Conservation (phyloP, 2,797 vertebrate species). For the Cossypha dichroa region DNA sequence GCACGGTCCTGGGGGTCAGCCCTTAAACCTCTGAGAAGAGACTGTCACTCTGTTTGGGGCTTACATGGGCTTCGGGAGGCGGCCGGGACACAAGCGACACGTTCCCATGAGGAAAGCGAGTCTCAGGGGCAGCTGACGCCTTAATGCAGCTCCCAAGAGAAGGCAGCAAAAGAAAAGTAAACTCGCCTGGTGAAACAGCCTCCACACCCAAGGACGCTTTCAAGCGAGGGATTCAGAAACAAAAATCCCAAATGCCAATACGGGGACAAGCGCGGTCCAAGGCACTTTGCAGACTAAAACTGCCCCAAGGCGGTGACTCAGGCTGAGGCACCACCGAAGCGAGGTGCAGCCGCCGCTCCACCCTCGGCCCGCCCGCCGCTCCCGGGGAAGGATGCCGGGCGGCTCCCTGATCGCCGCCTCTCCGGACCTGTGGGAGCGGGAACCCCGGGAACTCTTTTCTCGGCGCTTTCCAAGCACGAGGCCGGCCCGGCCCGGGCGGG, state of each 20-base stretch:
- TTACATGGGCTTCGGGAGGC: not conserved
- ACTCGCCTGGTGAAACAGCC: not conserved
- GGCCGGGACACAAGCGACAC: not conserved
- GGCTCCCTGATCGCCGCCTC: not conserved
- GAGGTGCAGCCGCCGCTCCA: not conserved
- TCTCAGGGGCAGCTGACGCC: not conserved
- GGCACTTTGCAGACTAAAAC: not conserved
- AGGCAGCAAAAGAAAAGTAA: not conserved
- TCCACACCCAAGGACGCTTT: not conserved
- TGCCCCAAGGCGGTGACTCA: not conserved
- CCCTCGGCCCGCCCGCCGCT: not conserved
- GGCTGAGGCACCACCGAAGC: not conserved
- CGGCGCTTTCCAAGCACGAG: not conserved
- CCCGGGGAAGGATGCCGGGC: not conserved
- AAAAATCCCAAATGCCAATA: not conserved
- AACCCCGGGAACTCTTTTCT: accelerated
- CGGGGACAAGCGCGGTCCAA: accelerated
- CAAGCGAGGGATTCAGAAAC: not conserved
- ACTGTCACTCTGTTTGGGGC: not conserved
- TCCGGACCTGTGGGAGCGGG: not conserved
- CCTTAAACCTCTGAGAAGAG: not conserved
- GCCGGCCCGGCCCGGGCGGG: not conserved
- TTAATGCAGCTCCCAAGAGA: not conserved
- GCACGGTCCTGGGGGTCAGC: not conserved
- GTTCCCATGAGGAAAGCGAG: accelerated